A percentile compares a stretch with the other conserved stretches of the same genome.
Evolutionary conservation across 1,140 invertebrate genomes (phyloP).

Genomic region (Pseudomyrmex flavicornis): DNA sequence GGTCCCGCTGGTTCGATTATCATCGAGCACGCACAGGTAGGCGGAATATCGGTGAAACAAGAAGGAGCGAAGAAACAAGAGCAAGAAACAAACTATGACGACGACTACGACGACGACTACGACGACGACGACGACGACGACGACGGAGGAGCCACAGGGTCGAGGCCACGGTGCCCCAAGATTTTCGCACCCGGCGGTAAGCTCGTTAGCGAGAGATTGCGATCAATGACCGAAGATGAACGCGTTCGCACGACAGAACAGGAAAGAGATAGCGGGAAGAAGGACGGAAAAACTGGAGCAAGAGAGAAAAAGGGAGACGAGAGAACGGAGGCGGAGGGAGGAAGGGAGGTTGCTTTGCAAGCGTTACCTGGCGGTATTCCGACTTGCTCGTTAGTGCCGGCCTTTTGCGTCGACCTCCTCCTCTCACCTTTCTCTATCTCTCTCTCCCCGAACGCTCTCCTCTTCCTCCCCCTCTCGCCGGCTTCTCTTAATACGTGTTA

Average conservation of each 20-base stretch:
- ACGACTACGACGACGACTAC: constrained; percentile 5
- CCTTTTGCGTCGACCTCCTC: constrained; percentile 50
- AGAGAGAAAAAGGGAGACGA: constrained; percentile 26
- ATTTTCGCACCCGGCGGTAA: constrained; percentile 82
- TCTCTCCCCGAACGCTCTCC: not conserved
- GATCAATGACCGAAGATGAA: constrained; percentile 84
- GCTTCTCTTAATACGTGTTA: constrained; percentile 79
- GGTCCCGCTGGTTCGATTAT: constrained; percentile 66
- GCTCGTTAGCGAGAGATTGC: constrained; percentile 83
- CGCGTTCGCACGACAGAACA: constrained; percentile 77
- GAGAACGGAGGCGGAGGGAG: constrained; percentile 29
- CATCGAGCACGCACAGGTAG: constrained; percentile 61
- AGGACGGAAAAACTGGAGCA: constrained; percentile 15
- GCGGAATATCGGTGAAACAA: constrained; percentile 27
- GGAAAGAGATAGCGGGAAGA: constrained; percentile 43
- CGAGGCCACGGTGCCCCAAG: constrained; percentile 66
- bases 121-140: not conserved
- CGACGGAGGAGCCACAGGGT: constrained; percentile 57
- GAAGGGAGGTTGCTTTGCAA: constrained; percentile 72
- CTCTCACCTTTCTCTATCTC: constrained; percentile 5
- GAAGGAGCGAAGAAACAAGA: constrained; percentile 10
- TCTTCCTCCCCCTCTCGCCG: constrained; percentile 15
- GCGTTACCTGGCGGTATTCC: constrained; percentile 66
- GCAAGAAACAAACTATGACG: constrained; percentile 6
- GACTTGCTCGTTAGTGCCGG: constrained; percentile 79